Percentiles rank a stretch among this genome's conserved stretches.
These are phyloP conservation scores for Vulpes ferrilata DNA, from an alignment of 2,113 vertebrate species.

Conservation along the genomic window DNA sequence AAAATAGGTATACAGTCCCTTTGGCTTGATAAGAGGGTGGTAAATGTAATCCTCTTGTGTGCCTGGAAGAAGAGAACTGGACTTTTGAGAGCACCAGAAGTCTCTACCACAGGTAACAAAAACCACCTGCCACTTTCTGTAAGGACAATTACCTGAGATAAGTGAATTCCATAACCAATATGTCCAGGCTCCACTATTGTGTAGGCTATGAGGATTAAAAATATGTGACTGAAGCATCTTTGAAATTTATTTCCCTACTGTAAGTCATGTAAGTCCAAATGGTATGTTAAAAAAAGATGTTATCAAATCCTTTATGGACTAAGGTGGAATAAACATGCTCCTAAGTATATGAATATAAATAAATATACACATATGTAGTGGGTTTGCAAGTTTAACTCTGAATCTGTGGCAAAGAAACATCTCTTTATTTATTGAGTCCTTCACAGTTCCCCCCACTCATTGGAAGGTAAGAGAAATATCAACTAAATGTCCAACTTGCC, in stretches of 20 bases:
- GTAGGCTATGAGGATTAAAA: not conserved
- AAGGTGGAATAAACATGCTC: not conserved
- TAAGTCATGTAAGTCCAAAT: constrained; percentile 17
- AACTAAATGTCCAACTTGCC: not conserved
- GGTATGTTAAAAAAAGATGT: not conserved
- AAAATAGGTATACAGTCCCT: not conserved
- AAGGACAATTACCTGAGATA: not conserved
- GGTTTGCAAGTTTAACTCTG: not conserved
- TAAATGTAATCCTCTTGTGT: not conserved
- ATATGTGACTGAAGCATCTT: not conserved
- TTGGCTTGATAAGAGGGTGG: not conserved
- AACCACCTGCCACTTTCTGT: not conserved
- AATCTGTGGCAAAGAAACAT: not conserved
- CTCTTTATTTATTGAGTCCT: not conserved
- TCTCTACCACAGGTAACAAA: not conserved
- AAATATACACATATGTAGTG: not conserved
- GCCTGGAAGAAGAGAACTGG: not conserved
- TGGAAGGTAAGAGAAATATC: not conserved
- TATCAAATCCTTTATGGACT: not conserved
- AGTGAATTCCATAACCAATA: not conserved
- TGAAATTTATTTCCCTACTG: constrained; percentile 20
- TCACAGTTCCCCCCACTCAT: not conserved
- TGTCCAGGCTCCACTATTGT: not conserved
- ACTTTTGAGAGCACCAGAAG: not conserved
- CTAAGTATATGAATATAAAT: not conserved